A percentile compares a stretch with the other conserved stretches of the same genome.
These are phyloP conservation scores for Enoplosus armatus DNA, from an alignment of 2,797 vertebrate genomes.

Conservation along the genomic window DNA sequence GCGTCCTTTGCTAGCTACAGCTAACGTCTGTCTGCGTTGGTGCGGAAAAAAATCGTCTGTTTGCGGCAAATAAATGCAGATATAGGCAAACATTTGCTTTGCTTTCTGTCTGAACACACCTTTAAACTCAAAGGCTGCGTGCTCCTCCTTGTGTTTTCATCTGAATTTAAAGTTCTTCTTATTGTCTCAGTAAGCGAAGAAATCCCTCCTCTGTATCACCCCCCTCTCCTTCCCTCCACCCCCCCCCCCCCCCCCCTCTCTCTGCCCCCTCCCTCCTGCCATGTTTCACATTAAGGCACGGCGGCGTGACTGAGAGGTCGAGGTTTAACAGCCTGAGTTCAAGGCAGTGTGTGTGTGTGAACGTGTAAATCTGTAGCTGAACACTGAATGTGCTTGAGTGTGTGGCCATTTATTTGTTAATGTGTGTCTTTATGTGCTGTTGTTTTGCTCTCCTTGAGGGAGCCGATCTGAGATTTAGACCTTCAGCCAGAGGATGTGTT, in stretches of 20 bases:
- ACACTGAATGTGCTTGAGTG: neutral
- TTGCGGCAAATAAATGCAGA: neutral
- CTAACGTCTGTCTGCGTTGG: too few relatives aligned
- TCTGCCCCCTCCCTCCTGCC: neutral
- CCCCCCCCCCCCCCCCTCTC: neutral
- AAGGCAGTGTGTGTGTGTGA: constrained; percentile 23
- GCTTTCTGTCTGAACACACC: neutral
- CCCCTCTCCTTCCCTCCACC: neutral
- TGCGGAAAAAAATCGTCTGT: too few relatives aligned
- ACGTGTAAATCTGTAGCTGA: constrained; percentile 10
- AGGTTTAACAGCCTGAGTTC: constrained; percentile 19
- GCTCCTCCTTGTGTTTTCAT: neutral
- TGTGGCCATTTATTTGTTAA: neutral
- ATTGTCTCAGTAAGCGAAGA: neutral
- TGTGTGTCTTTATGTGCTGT: constrained; percentile 11
- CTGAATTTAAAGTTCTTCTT: constrained; percentile 2
- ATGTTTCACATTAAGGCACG: constrained; percentile 6
- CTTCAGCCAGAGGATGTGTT: neutral
- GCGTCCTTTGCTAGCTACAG: too few relatives aligned
- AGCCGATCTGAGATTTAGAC: neutral
- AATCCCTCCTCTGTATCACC: constrained; percentile 6
- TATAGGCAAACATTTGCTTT: neutral
- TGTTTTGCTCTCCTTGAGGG: constrained; percentile 10
- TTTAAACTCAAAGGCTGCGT: constrained; percentile 15
- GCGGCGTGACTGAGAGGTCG: neutral